Evolutionary conservation across 2,888 invertebrate species (phyloP), one percentile per base, ranked within the genome.

Genomic region (Priapulus caudatus): DNA sequence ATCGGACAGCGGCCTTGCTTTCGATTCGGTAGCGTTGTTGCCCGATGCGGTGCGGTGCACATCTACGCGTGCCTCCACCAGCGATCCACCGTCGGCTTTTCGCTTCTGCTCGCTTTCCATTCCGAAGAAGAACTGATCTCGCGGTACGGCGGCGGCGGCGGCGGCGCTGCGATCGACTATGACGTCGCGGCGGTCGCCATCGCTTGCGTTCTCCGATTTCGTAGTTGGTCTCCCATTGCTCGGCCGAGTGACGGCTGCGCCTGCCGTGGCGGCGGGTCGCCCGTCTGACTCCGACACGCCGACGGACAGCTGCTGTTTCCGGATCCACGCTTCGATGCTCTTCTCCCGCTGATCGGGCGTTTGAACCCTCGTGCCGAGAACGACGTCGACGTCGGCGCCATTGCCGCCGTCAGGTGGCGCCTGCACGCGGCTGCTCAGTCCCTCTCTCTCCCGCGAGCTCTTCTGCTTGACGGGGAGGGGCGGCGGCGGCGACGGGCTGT

Each of bases 71-170:
- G n/a, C n/a, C n/a, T n/a, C n/a, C n/a, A n/a, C n/a, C n/a, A n/a
- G n/a, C n/a, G n/a, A n/a, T n/a, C n/a, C n/a, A n/a, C n/a, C n/a
- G n/a, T n/a, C n/a, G n/a, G n/a, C n/a, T n/a, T n/a, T n/a, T n/a
- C n/a, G n/a, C n/a, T n/a, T n/a, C n/a, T n/a, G n/a, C n/a, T n/a
- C n/a, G n/a, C n/a, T 33, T 33, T 33, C 33, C 33, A 33, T 33
- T 33, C 33, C 33, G n/a, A 33, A 33, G 33, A 33, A 33, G 33
- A 33, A 33, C 33, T 33, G 33, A 10, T 33, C 33, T 33, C n/a
- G 10, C 10, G 33, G n/a, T n/a, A 33, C 33, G n/a, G n/a, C n/a
- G 33, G 33, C 10, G 10, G 33, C n/a, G 33, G 33, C 33, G n/a
- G 33, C 10, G n/a, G 33, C 10, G 33, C n/a, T 33, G 33, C n/a